Conservation (phyloP, 2,113 vertebrate species). For the Beaufortia kweichowensis region DNA sequence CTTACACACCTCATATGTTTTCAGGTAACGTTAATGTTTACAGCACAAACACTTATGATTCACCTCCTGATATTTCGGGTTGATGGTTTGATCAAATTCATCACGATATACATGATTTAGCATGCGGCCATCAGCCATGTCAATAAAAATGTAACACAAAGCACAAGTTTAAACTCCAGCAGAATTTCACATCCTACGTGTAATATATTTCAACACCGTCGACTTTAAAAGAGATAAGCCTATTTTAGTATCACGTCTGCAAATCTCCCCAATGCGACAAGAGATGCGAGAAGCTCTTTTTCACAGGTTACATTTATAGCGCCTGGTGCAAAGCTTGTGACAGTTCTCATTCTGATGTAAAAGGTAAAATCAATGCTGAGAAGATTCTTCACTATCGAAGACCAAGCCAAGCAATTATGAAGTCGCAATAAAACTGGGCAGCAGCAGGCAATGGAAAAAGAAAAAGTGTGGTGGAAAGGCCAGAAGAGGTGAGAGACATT, state of each 20-base stretch:
- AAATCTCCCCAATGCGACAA: slow-evolving; percentile 48
- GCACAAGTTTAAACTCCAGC: neutral
- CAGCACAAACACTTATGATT: slow-evolving; percentile 29
- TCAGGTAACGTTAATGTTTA: neutral
- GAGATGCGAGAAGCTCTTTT: slow-evolving; percentile 46
- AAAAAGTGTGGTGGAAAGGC: slow-evolving; percentile 24
- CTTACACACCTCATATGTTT: no score
- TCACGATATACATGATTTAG: no score
- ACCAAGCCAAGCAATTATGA: slow-evolving; percentile 47
- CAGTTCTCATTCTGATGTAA: slow-evolving; percentile 36
- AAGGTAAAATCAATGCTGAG: slow-evolving; percentile 29
- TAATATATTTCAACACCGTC: slow-evolving; percentile 1
- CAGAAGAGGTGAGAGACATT: slow-evolving; percentile 24
- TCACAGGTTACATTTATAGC: slow-evolving; percentile 55
- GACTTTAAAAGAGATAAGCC: slow-evolving; percentile 29
- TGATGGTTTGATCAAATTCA: no score
- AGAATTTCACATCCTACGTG: neutral
- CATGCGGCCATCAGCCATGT: slow-evolving; percentile 1
- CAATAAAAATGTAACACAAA: neutral
- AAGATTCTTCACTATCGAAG: slow-evolving; percentile 42
- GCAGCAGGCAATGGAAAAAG: slow-evolving; percentile 16
- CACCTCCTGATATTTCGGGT: no score
- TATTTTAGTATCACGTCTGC: slow-evolving; percentile 51
- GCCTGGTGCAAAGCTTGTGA: slow-evolving; percentile 51
- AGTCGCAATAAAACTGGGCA: slow-evolving; percentile 36